Base-by-base conservation (phyloP, 2,888 invertebrate species). In the Drosophila fulvimacula region DNA sequence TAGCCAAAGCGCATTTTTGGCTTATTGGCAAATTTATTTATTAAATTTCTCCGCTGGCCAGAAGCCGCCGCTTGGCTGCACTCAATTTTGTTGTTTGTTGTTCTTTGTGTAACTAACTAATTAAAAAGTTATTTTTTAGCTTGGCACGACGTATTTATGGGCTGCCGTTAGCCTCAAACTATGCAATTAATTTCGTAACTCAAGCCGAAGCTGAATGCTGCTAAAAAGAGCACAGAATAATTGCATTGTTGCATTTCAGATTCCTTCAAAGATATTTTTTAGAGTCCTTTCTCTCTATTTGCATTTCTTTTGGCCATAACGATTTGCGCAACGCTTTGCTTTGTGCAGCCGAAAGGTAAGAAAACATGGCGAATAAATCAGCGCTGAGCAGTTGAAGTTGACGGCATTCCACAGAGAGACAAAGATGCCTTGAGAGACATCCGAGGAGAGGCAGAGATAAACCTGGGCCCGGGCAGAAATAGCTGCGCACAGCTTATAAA, bases 1-100 rank as follows among this genome's bases (percentile, higher is more conserved):
- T 39, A 49, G 69, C 59, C 58, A 73, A 60, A 63, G 68, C 69
- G 77, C 82, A 84, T 73, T 78, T 83, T 84, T 80, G 82, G 83
- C 73, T 84, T 84, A 83, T 83, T 84, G 83, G 70, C 69, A 87
- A 81, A 83, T 80, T 83, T 87, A 84, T 87, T 83, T 83, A 84
- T 87, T 87, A 82, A 83, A 78, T 78, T 83, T 70, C 66, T 69
- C 65, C 69, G 46, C 41, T 57, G 59, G 79, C 70, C 74, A 57
- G 56, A 61, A 53, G 61, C 57, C 49, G 68, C 63, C 69, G 71
- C 64, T 52, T 63, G 71, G 44, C 52, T 71, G 69, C 80, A 65
- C 66, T 67, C 24, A 15, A 64, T 36, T 55, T 41, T 71, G 60
- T 44, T 62, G 57, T 69, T 32, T 66, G 51, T 32, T 72, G 51